Percentiles rank a stretch among this genome's conserved stretches.
These are phyloP conservation scores for Acrocyrtus sp. DNA, from an alignment of 2,888 invertebrate species.

Conservation along the genomic window DNA sequence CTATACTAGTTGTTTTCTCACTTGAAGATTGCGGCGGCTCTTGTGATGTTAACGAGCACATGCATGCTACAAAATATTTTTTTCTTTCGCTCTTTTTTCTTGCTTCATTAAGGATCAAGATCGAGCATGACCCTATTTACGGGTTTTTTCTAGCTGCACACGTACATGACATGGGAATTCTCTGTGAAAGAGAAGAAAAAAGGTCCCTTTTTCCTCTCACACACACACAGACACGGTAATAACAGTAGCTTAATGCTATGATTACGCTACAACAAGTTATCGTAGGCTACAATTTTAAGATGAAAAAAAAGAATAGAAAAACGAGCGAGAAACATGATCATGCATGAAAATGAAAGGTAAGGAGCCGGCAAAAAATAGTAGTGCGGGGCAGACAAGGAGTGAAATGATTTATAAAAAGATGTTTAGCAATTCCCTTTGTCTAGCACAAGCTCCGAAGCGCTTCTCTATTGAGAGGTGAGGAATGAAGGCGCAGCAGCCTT, in stretches of 20 bases:
- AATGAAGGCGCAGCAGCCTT: too few relatives aligned
- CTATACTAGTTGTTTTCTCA: conserved; percentile 29
- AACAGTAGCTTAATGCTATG: conserved; percentile 41
- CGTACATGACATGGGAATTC: conserved; percentile 1
- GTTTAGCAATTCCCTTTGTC: too few relatives aligned
- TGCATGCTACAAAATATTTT: conserved; percentile 2
- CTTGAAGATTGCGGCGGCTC: conserved; percentile 29
- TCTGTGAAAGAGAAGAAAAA: too few relatives aligned
- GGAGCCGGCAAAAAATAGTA: too few relatives aligned
- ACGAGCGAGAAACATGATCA: not conserved
- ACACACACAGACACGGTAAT: too few relatives aligned
- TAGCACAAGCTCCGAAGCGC: too few relatives aligned
- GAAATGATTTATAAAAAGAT: too few relatives aligned
- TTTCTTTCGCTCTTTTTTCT: conserved; percentile 9
- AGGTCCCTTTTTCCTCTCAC: conserved; percentile 36
- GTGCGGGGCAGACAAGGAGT: too few relatives aligned
- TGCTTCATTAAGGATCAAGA: conserved; percentile 37
- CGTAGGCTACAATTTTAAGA: too few relatives aligned
- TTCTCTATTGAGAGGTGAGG: too few relatives aligned
- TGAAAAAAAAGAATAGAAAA: not conserved
- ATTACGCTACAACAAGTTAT: conserved; percentile 45
- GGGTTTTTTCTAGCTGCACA: conserved; percentile 5
- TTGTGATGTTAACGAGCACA: conserved; percentile 41
- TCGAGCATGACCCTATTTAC: conserved; percentile 37
- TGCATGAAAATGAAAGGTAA: too few relatives aligned